Base-by-base conservation (phyloP, 2,113 vertebrate species). In the Spheniscus mendiculus region DNA sequence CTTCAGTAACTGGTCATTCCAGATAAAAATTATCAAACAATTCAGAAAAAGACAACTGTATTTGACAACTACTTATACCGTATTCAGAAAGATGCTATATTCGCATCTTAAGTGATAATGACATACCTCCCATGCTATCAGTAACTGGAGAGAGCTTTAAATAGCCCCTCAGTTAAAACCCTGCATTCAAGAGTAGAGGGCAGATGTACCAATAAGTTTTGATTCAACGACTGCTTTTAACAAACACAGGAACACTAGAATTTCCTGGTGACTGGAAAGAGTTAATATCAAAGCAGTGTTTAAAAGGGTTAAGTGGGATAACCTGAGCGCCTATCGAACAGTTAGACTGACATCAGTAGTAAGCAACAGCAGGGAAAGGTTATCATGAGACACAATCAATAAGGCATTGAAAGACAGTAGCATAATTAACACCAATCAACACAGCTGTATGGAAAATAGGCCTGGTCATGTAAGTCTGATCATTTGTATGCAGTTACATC, bases 391-490 rank as follows among this genome's bases (percentile, higher is more conserved):
- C 83, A 92, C 89, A 95, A 93, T 97, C 94, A 95, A 97, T 97
- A 96, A 90, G 16, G 61, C 85, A 92, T 18, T 97, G 93, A 96
- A 94, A 94, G 67, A 77, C 85, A 69, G 88, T 32, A 80, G 73
- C 53, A 62, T 85, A 93, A 95, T 97, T 95, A 97, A 91, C 87
- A 91, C 74, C 88, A 92, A 86, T 94, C 95, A 97, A 73, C 97
- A 92, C 92, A 96, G 95, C 71, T 93, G 95, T 67, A 95, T 62
- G 76, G 74, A 93, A 96, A 94, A 83, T 38, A 94, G 83, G 88
- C 58, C 76, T 95, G 85, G 90, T 34, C 95, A 93, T 90, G 76
- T 88, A 96, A 97, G 93, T 93, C 88, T 12, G 3, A 93, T 96
- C 58, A 78, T 95, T 87, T 97, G 58, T 77, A 94, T 80, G 93